Conservation (phyloP, 2,797 vertebrate genomes). For the Knipowitschia caucasica region DNA sequence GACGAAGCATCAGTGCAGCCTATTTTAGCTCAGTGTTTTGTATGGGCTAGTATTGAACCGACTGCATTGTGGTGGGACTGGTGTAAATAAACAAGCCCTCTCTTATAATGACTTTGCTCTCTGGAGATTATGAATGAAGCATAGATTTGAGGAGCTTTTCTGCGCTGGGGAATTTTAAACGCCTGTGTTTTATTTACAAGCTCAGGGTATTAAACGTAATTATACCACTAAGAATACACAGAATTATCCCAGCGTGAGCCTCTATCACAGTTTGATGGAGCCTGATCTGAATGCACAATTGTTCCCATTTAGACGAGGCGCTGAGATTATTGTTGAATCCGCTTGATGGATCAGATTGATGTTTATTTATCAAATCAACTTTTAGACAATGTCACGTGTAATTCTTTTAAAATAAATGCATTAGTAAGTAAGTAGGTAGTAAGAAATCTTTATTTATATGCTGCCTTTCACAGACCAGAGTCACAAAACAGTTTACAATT, state of each 20-base stretch:
- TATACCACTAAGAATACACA: conserved; percentile 57
- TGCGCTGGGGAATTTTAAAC: conserved; percentile 27
- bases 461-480: too few relatives aligned
- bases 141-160: conserved; percentile 30
- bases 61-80: conserved; percentile 32
- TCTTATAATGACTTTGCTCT: conserved; percentile 40
- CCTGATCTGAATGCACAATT: conserved; percentile 39
- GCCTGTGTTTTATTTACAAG: conserved; percentile 30
- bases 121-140: conserved; percentile 43
- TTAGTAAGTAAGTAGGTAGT: too few relatives aligned
- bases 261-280: conserved; percentile 11
- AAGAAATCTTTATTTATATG: too few relatives aligned
- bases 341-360: background rate
- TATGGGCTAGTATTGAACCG: background rate
- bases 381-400: too few relatives aligned
- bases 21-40: conserved; percentile 31
- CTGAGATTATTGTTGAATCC: background rate
- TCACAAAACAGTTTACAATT: too few relatives aligned
- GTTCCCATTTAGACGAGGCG: conserved; percentile 13
- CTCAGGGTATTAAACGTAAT: conserved; percentile 61
- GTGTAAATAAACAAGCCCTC: conserved; percentile 35
- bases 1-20: conserved; percentile 39
- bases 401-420: too few relatives aligned
- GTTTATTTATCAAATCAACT: background rate
- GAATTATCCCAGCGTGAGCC: conserved; percentile 57